Base-by-base conservation (phyloP, 2,113 vertebrate genomes). In the Opisthocomus hoazin region DNA sequence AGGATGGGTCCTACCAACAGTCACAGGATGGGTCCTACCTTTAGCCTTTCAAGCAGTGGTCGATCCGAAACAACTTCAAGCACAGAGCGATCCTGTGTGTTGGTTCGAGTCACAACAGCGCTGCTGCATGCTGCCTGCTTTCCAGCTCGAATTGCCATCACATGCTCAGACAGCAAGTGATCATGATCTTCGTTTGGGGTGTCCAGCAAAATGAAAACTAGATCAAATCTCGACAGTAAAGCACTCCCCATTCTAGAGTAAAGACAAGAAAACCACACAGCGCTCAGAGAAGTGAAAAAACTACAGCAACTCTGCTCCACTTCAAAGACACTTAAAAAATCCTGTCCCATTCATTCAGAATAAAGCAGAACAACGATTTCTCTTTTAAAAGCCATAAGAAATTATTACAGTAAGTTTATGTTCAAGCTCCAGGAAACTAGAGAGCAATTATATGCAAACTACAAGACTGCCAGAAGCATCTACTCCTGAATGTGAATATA, bases 171-270 rank as follows among this genome's bases (percentile, higher is more conserved):
- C 89, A 99, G 98, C 88, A 98, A 97, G 74, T 99, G 99, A 84
- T 99, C 99, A 1, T 99, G 99, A 70, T 99, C 99, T 96, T 99
- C 99, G 8, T 99, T 99, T 1, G 99, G 99, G 10, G 99, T 99
- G 91, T 99, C 99, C 97, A 99, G 96, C 89, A 99, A 98, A 93
- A 99, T 99, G 97, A 99, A 99, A 70, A 99, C 98, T 30, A 99
- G 98, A 63, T 99, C 99, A 82, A 99, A 99, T 53, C 99, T 98
- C 2, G 99, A 99, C 48, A 99, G 98, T 12, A 99, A 97, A 23
- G 99, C 99, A 34, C 99, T 99, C 58, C 99, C 99, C 99, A 99
- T 99, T 95, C 99, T 99, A 86, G 7, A 95, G 64, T 24, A 43
- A 94, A 94, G 76, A 92, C 74, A 94, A 77, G 45, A 91, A 89